Percentiles rank a stretch among this genome's conserved stretches.
phyloP scores from a whole-genome alignment of 2,113 vertebrate genomes.

The Amblyornis subalaris region DNA sequence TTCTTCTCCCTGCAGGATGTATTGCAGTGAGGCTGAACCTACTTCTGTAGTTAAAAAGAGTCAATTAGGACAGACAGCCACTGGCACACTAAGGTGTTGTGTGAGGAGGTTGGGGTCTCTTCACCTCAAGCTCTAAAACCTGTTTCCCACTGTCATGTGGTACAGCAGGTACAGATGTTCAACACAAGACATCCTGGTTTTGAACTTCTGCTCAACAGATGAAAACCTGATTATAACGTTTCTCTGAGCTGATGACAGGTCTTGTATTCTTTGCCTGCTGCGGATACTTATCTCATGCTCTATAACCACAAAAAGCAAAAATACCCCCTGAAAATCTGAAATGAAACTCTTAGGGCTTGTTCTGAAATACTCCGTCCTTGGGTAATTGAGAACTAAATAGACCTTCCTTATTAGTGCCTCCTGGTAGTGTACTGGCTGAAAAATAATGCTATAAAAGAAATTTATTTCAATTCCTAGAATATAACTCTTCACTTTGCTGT shows the following conservation, averaged over 20 bases:
- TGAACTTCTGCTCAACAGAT: background rate
- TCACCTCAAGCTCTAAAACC: background rate
- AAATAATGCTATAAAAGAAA: background rate
- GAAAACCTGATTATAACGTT: background rate
- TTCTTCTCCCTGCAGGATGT: background rate
- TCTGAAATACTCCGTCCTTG: background rate
- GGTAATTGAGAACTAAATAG: background rate
- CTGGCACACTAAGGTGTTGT: background rate
- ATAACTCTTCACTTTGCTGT: background rate
- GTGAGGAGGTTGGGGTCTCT: background rate
- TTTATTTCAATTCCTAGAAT: background rate
- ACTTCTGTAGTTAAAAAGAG: background rate
- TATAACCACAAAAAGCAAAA: background rate
- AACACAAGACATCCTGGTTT: background rate
- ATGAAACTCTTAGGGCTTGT: background rate
- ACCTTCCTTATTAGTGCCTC: background rate
- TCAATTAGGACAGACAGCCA: background rate
- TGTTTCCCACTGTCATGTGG: fast-evolving
- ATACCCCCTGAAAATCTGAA: background rate
- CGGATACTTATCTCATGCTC: background rate
- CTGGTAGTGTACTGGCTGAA: background rate
- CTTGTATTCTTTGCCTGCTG: background rate
- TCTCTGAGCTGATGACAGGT: background rate
- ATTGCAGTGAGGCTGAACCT: background rate
- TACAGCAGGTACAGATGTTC: background rate